Conservation (phyloP, 1,140 invertebrate species). For the Trachymyrmex septentrionalis region DNA sequence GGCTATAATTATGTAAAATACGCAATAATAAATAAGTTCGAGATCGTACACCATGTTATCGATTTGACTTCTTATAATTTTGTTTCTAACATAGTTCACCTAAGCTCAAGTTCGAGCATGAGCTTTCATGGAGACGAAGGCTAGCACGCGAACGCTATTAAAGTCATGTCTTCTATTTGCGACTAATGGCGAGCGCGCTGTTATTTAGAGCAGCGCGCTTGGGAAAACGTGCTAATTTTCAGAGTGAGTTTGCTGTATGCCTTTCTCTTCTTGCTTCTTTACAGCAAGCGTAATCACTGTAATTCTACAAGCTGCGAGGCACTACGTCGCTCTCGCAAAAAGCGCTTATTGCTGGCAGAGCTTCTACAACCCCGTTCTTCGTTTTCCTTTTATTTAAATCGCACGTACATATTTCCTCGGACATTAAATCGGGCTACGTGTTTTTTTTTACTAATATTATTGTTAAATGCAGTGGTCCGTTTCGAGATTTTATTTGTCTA, state of each 20-base stretch:
- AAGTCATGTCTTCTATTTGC: conserved; percentile 36
- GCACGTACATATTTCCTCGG: conserved; percentile 2
- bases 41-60: not conserved
- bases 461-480: not conserved
- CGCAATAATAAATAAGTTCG: not conserved
- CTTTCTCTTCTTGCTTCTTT: conserved; percentile 53
- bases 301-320: conserved; percentile 40
- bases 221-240: conserved; percentile 62
- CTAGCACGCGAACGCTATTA: conserved; percentile 51
- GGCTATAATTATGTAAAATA: not conserved
- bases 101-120: not conserved
- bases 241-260: conserved; percentile 59
- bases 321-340: conserved; percentile 41
- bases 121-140: conserved; percentile 7
- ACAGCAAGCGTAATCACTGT: conserved; percentile 57
- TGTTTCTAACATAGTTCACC: not conserved
- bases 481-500: not conserved
- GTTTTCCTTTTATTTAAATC: conserved; percentile 32
- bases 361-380: not conserved
- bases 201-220: conserved; percentile 50
- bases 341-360: conserved; percentile 18
- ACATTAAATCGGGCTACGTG: conserved; percentile 15
- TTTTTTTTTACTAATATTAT: not conserved
- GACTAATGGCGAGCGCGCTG: conserved; percentile 46
- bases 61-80: not conserved